These are phyloP conservation scores for Empidonax traillii DNA, from an alignment of 2,113 vertebrate genomes.

Conservation along the genomic window DNA sequence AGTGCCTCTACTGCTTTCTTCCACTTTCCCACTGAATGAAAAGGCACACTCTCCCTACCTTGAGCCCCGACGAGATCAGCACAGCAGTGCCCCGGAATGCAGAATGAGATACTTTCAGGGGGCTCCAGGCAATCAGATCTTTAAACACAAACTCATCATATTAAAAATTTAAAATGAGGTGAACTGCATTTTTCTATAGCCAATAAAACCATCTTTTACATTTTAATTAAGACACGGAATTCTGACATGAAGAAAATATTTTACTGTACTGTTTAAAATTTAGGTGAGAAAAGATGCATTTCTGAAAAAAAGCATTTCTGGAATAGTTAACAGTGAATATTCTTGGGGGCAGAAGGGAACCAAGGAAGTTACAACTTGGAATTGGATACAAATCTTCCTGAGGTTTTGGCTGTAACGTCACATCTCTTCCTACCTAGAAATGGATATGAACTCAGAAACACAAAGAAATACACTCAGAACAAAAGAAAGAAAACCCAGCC, in stretches of 20 bases:
- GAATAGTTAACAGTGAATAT: not conserved
- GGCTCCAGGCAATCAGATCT: not conserved
- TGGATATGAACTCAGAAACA: not conserved
- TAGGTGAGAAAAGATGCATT: not conserved
- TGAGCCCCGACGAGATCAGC: not conserved
- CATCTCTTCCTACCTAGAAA: not conserved
- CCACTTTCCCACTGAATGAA: not conserved
- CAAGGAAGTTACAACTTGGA: not conserved
- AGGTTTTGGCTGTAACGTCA: not conserved
- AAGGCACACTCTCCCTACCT: not conserved
- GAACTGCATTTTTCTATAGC: not conserved
- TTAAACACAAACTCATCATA: not conserved
- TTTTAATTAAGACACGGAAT: not conserved
- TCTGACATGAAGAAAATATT: not conserved
- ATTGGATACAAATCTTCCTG: not conserved
- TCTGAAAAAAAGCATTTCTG: not conserved
- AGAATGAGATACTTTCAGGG: not conserved
- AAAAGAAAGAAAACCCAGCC: not conserved
- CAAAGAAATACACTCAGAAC: not conserved
- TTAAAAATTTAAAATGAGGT: not conserved
- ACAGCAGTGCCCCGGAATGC: not conserved
- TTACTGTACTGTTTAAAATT: not conserved
- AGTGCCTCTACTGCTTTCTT: not conserved
- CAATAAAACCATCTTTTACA: not conserved
- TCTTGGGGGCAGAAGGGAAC: not conserved